These are phyloP conservation scores for Caenorhabditis japonica DNA, from an alignment of 2,888 invertebrate genomes.

Conservation along the genomic window DNA sequence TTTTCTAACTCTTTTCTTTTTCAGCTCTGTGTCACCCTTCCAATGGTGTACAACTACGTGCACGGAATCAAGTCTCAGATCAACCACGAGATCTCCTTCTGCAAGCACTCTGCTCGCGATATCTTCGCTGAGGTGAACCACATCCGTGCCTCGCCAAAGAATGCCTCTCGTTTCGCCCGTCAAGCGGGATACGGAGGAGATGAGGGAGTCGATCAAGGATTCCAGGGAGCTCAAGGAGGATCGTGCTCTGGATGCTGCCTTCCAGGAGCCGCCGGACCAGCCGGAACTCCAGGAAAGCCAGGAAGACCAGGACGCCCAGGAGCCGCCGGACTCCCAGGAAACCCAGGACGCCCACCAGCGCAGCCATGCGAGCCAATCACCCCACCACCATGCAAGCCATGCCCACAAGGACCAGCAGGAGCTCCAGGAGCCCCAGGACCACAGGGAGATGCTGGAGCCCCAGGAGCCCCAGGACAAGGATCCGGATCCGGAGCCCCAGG, in stretches of 20 bases:
- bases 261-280: conserved; percentile 25
- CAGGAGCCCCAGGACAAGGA: conserved; percentile 65
- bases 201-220: not conserved
- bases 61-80: conserved; percentile 19
- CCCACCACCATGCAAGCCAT: conserved; percentile 65
- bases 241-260: conserved; percentile 21
- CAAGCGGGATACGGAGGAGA: conserved; percentile 7
- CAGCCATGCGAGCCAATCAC: conserved; percentile 65
- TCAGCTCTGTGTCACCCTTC: conserved; percentile 13
- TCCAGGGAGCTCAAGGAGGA: conserved; percentile 9
- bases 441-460: conserved; percentile 60
- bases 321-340: conserved; percentile 66
- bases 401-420: conserved; percentile 65
- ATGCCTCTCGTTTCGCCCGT: conserved; percentile 22
- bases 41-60: conserved; percentile 14
- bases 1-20: not conserved
- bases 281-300: conserved; percentile 44
- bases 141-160: conserved; percentile 1
- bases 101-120: conserved; percentile 22
- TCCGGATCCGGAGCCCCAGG: conserved; percentile 59
- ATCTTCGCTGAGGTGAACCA: conserved; percentile 10
- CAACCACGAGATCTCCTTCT: conserved; percentile 22
- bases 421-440: conserved; percentile 67
- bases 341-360: conserved; percentile 60
- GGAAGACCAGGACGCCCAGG: conserved; percentile 65